Evolutionary conservation across 2,888 invertebrate species (phyloP), one percentile per base, ranked within the genome.

Genomic region (Carcina quercana): DNA sequence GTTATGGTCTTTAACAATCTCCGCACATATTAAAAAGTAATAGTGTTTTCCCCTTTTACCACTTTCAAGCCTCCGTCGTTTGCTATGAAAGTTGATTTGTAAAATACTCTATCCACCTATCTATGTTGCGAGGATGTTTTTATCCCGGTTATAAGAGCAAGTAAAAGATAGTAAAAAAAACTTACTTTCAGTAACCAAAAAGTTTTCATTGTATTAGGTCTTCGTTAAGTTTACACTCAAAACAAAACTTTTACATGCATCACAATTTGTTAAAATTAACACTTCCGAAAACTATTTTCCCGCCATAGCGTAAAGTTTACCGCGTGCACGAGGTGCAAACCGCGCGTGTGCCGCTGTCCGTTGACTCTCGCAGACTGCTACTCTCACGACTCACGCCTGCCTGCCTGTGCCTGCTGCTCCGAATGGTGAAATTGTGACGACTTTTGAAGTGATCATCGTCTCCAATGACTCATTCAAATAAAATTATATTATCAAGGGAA

Each of bases 241-340:
- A 47, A 37, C 29, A 26, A 41, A 39, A 43, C 44, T 37, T 34
- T 38, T 41, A 36, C n/a, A n/a, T n/a, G n/a, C n/a, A n/a, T n/a
- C n/a, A n/a, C n/a, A n/a, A n/a, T n/a, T n/a, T n/a, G n/a, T n/a
- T n/a, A n/a, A n/a, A n/a, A n/a, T n/a, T n/a, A n/a, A n/a, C n/a
- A n/a, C 43, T 50, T 20, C 28, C 24, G 19, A 25, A 34, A 39
- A 46, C 42, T 43, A 53, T 54, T 65, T 73, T 71, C 68, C 65
- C 74, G 72, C 67, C 75, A 76, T 73, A 38, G 35, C 64, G 65
- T 53, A 62, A 78, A 78, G 61, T 73, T 78, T 59, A 63, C 55
- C 78, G 75, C 72, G 35, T 28, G 38, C 38, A 42, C 36, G 34
- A 21, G 25, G 40, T 53, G 55, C 71, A 60, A 59, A 40, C 21